Conservation (phyloP, 2,888 invertebrate genomes). For the Lordiphosa andalusiaca region DNA sequence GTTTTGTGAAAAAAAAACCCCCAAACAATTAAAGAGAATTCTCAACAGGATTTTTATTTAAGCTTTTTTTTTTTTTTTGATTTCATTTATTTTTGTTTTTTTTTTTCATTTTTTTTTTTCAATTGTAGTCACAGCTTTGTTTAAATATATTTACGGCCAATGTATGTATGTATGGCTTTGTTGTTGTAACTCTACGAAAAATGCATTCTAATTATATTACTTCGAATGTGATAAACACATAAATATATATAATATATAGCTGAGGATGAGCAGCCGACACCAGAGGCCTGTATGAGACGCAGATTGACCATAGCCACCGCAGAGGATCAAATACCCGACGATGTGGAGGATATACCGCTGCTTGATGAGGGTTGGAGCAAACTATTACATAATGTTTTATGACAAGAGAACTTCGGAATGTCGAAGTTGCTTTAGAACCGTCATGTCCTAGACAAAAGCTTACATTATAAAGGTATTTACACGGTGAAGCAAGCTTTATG, state of each 20-base stretch:
- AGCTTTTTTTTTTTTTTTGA: slow-evolving; percentile 25
- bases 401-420: slow-evolving; percentile 41
- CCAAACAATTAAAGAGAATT: neutral
- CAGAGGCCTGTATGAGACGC: slow-evolving; percentile 70
- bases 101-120: slow-evolving; percentile 32
- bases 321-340: slow-evolving; percentile 73
- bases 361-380: slow-evolving; percentile 76
- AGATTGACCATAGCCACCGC: slow-evolving; percentile 77
- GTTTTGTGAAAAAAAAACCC: slow-evolving; percentile 6
- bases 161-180: slow-evolving; percentile 67
- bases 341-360: slow-evolving; percentile 64
- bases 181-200: slow-evolving; percentile 25
- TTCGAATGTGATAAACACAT: slow-evolving; percentile 20
- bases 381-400: slow-evolving; percentile 6
- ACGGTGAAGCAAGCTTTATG: too few relatives aligned
- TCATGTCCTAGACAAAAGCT: too few relatives aligned
- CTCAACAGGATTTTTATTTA: slow-evolving; percentile 12
- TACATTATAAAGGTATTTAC: too few relatives aligned
- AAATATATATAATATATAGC: slow-evolving; percentile 47
- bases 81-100: slow-evolving; percentile 21
- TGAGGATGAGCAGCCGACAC: slow-evolving; percentile 49
- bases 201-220: slow-evolving; percentile 20
- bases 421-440: slow-evolving; percentile 37
- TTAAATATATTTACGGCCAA: slow-evolving; percentile 56
- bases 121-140: slow-evolving; percentile 66